Evolutionary conservation across 1,140 invertebrate species (phyloP), one percentile per base, ranked within the genome.

Genomic region (Zophobas atratus): DNA sequence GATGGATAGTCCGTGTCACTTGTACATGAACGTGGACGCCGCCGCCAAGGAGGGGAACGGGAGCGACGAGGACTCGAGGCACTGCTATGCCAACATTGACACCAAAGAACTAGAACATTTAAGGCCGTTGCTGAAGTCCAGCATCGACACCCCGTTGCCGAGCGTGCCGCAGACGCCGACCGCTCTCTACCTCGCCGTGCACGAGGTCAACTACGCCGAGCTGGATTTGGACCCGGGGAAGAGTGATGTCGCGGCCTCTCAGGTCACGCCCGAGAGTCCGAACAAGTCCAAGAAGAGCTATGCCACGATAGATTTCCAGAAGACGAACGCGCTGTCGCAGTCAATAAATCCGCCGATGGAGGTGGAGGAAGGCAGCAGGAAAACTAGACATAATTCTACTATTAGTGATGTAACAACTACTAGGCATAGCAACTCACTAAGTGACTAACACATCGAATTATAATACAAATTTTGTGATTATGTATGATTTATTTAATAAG

Each of bases 261-360:
- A 84, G 1, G 82, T 86, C 6, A 87, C 89, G 1, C 89, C 90
- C 1, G 89, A 90, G 3, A 91, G 89, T 60, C 89, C 90, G 0
- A 88, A 87, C 2, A 89, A 89, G 36, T 84, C 88, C 6, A 88
- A 90, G 49, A 92, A 94, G 82, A 94, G 95, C 56, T 98, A 98
- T 84, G 96, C 95, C 5, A 96, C 93, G 0, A 98, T 98, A 75
- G 97, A 98, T 87, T 98, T 98, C 86, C 93, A 97, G 82, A 95
- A 95, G 86, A 98, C 97, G 0, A 93, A 92, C 38, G 96, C 96
- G 8, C 88, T 98, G n/a, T 94, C 92, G 5, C 88, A 93, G 83
- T 89, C 90, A 74, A 84, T 90, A 79, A 88, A 91, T 84, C 88
- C 90, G 1, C 88, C 88, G 81, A 82, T 87, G 74, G 88, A 90